These are phyloP conservation scores for Montifringilla adamsi DNA, from an alignment of 2,113 vertebrate species.

Conservation along the genomic window DNA sequence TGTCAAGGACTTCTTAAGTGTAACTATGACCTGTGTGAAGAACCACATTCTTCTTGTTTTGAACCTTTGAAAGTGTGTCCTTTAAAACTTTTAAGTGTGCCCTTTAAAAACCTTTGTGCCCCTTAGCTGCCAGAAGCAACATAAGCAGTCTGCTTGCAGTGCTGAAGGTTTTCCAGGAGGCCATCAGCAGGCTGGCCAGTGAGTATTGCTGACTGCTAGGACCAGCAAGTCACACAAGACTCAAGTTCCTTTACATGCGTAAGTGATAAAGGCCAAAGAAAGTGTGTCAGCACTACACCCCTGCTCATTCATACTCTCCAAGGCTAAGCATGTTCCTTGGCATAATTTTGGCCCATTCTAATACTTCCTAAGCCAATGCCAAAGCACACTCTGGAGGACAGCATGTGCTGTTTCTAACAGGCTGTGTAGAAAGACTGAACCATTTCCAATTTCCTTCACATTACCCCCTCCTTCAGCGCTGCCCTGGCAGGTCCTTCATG, in stretches of 20 bases:
- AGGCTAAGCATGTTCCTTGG: not conserved
- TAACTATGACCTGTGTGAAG: not conserved
- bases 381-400: not conserved
- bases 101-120: not conserved
- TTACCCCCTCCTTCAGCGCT: not conserved
- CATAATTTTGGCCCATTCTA: not conserved
- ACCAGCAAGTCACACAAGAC: not conserved
- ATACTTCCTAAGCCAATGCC: not conserved
- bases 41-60: not conserved
- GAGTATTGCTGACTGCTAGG: not conserved
- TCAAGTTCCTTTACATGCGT: not conserved
- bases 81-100: too few species aligned
- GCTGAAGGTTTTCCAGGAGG: not conserved
- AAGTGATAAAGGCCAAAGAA: not conserved
- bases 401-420: not conserved
- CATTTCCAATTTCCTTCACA: fast-evolving
- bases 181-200: not conserved
- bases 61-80: not conserved
- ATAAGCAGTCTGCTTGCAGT: not conserved
- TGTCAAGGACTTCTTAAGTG: not conserved
- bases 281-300: not conserved
- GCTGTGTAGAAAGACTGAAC: not conserved
- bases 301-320: not conserved
- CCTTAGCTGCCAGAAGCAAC: not conserved
- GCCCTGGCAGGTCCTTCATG: not conserved